phyloP scores from a whole-genome alignment of 2,113 vertebrate genomes.

The Mesocricetus auratus region DNA sequence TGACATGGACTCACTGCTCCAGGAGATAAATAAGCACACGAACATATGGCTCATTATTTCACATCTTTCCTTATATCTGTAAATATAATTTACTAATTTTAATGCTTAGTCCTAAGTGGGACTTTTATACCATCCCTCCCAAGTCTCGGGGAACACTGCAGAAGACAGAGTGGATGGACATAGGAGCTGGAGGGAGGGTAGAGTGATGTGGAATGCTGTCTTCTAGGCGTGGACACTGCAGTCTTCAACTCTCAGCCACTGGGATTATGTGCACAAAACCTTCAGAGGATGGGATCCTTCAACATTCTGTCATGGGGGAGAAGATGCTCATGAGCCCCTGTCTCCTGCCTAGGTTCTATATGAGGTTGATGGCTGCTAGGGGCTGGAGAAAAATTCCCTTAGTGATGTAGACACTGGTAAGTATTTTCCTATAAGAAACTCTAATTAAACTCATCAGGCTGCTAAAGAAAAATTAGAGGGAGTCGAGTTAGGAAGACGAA shows the following conservation, averaged over 20 bases:
- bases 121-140: not conserved
- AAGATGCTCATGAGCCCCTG: not conserved
- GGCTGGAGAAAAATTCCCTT: not conserved
- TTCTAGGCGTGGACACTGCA: not conserved
- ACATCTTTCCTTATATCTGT: not conserved
- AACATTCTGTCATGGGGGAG: not conserved
- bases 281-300: too few species aligned
- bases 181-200: too few species aligned
- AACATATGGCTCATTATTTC: not conserved
- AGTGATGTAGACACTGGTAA: not conserved
- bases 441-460: not conserved
- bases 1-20: constrained; percentile 37
- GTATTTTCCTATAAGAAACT: not conserved
- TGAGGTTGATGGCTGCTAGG: not conserved
- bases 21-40: not conserved
- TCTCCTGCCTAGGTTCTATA: not conserved
- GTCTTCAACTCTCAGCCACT: not conserved
- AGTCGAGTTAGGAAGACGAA: not conserved
- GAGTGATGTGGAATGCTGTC: not conserved
- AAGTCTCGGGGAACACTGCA: not conserved
- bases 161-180: not conserved
- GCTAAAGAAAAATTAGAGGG: not conserved
- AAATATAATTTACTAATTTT: not conserved
- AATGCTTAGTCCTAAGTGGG: not conserved
- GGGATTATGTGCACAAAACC: not conserved